Conservation (phyloP, 2,888 invertebrate genomes). For the Eupithecia inturbata region DNA sequence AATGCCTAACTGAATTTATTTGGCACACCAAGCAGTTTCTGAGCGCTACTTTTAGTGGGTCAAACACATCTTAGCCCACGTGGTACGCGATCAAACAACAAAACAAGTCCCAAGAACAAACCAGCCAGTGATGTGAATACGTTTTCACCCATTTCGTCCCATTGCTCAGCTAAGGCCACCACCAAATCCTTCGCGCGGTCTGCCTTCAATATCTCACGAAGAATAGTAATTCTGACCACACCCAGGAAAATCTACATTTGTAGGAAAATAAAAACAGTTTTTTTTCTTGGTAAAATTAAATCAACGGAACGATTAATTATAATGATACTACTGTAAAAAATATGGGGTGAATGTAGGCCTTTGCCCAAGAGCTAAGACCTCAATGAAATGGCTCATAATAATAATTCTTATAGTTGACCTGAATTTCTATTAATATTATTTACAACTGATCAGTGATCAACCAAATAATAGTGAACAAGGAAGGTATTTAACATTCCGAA, state of each 20-base stretch:
- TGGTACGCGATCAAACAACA: neutral
- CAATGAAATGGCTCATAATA: neutral
- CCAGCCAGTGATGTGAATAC: neutral
- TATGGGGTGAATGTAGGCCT: too few species aligned
- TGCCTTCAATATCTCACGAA: neutral
- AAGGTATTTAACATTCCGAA: conserved; percentile 68
- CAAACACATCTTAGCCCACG: neutral
- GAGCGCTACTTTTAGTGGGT: neutral
- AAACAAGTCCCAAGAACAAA: neutral
- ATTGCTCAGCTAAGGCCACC: neutral
- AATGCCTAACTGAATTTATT: neutral
- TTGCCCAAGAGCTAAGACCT: neutral
- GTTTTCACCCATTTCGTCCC: neutral
- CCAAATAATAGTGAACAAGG: conserved; percentile 52
- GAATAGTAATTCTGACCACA: neutral
- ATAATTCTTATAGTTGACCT: neutral
- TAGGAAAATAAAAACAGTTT: neutral
- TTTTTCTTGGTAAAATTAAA: neutral
- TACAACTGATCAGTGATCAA: neutral
- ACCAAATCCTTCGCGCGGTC: neutral
- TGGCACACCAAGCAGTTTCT: neutral
- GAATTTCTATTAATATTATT: neutral
- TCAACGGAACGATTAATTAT: too few species aligned
- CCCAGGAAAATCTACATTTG: neutral
- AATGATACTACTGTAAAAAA: too few species aligned